Evolutionary conservation across 2,113 vertebrate genomes (phyloP).

Genomic region (Zosterops borbonicus): DNA sequence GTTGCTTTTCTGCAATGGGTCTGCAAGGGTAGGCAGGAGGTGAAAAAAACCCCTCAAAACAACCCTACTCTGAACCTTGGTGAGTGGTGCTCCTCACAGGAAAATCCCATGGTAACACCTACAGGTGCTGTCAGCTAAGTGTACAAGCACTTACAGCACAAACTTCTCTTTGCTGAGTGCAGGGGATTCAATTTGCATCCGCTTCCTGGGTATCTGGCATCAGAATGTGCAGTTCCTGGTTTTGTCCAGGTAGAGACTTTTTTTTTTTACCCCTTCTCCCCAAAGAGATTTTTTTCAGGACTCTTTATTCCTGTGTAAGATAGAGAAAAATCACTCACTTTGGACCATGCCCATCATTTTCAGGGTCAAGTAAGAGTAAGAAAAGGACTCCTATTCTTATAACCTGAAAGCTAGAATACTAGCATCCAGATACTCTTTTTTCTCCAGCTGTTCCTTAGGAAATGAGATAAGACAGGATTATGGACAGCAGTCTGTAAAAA

Average conservation of each 20-base stretch:
- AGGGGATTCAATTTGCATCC: not conserved
- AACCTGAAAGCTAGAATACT: not conserved
- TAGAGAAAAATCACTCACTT: not conserved
- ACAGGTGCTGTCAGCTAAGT: not conserved
- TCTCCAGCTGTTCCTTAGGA: not conserved
- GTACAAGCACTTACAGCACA: not conserved
- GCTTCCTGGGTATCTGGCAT: not conserved
- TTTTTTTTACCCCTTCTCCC: not conserved
- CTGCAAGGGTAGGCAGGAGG: not conserved
- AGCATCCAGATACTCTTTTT: not conserved
- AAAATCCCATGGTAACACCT: not conserved
- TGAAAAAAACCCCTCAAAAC: not conserved
- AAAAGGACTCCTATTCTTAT: not conserved
- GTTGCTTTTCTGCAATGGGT: not conserved
- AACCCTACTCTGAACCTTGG: accelerated
- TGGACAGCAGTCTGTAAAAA: not conserved
- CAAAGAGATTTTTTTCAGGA: not conserved
- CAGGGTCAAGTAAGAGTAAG: not conserved
- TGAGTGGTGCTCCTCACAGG: not conserved
- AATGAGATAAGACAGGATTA: not conserved
- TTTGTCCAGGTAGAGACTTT: not conserved
- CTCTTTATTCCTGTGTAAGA: not conserved
- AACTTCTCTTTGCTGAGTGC: not conserved
- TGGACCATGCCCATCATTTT: not conserved
- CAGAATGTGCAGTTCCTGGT: not conserved